phyloP scores from a whole-genome alignment of 2,888 invertebrate genomes.

The Lasioglossum zephyrum region DNA sequence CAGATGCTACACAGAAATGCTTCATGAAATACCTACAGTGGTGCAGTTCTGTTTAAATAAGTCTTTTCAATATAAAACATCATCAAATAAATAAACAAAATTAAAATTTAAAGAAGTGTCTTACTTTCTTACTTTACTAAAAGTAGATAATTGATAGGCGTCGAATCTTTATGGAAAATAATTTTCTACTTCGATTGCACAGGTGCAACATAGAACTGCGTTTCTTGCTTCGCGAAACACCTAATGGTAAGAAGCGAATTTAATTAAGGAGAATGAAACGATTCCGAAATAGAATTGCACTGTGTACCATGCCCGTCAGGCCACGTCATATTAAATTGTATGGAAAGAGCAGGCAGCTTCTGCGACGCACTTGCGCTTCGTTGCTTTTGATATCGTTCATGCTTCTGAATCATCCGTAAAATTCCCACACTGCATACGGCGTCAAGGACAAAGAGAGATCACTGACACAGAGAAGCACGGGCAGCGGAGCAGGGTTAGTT shows the following conservation, averaged over 20 bases:
- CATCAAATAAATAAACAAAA: too few relatives aligned
- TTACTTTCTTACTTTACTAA: too few relatives aligned
- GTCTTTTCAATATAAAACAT: too few relatives aligned
- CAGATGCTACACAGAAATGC: too few relatives aligned
- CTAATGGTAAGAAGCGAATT: background rate
- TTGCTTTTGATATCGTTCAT: conserved; percentile 23
- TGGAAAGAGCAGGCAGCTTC: conserved; percentile 5
- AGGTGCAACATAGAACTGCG: too few relatives aligned
- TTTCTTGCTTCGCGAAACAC: background rate
- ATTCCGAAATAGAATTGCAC: background rate
- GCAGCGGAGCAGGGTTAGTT: conserved; percentile 34
- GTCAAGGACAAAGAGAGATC: conserved; percentile 22
- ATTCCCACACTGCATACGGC: conserved; percentile 56
- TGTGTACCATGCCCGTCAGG: background rate
- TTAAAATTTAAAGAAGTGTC: too few relatives aligned
- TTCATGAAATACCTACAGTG: too few relatives aligned
- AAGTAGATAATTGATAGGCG: too few relatives aligned
- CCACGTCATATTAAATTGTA: conserved; percentile 19
- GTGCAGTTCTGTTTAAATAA: too few relatives aligned
- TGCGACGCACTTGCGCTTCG: conserved; percentile 4
- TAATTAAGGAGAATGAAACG: background rate
- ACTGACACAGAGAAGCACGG: conserved; percentile 25
- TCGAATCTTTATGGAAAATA: too few relatives aligned
- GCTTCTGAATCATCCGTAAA: conserved; percentile 42
- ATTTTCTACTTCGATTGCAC: too few relatives aligned